phyloP scores from a whole-genome alignment of 2,888 invertebrate species.

The Lithophane leautieri region DNA sequence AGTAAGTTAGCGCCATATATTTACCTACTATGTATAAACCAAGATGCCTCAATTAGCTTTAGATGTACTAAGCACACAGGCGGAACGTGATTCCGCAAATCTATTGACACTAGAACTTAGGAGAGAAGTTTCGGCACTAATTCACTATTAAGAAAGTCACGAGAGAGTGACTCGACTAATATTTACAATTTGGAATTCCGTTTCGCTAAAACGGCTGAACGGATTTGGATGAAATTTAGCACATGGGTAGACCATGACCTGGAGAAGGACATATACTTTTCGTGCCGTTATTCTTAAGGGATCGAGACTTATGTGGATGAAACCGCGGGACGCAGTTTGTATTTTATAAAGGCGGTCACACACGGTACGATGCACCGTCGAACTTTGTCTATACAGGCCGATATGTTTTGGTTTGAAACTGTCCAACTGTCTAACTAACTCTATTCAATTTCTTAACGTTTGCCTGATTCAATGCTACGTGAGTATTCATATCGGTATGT shows the following conservation, averaged over 20 bases:
- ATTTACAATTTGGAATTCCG: neutral
- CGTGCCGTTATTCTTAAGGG: too few species aligned
- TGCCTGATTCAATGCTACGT: neutral
- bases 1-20: neutral
- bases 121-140: neutral
- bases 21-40: neutral
- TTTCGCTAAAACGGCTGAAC: too few species aligned
- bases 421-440: conserved; percentile 41
- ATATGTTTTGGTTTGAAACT: conserved; percentile 27
- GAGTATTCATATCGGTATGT: neutral
- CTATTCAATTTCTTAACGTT: neutral
- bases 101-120: conserved; percentile 23
- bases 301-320: too few species aligned
- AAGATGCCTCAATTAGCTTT: conserved; percentile 25
- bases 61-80: conserved; percentile 4
- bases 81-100: conserved; percentile 33
- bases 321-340: too few species aligned
- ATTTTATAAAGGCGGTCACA: neutral
- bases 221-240: too few species aligned
- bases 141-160: neutral
- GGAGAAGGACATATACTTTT: too few species aligned
- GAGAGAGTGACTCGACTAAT: neutral
- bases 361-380: neutral
- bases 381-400: neutral
- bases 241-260: too few species aligned